A percentile compares a stretch with the other conserved stretches of the same genome.
These are phyloP conservation scores for Melitaea athalia DNA, from an alignment of 2,888 invertebrate species.

Conservation along the genomic window DNA sequence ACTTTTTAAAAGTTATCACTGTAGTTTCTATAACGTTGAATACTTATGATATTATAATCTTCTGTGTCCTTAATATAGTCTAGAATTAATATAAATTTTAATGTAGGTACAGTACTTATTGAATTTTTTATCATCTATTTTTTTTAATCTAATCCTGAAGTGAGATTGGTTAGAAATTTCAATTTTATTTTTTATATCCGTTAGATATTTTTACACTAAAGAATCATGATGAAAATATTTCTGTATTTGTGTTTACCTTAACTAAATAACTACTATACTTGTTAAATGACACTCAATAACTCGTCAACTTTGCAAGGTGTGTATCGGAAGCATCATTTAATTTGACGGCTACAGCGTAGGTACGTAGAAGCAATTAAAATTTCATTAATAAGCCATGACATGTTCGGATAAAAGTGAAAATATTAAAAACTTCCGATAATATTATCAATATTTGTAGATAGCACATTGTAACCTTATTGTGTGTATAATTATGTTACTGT, in stretches of 20 bases:
- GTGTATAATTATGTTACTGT: too few species aligned
- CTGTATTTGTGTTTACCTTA: too few species aligned
- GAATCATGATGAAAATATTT: too few species aligned
- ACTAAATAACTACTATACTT: too few species aligned
- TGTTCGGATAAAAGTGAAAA: background rate
- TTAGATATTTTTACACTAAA: too few species aligned
- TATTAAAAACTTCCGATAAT: slow-evolving; percentile 8
- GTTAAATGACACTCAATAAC: too few species aligned
- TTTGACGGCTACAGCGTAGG: background rate
- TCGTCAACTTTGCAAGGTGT: background rate
- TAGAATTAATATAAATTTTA: too few species aligned
- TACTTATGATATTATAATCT: background rate
- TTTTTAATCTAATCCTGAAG: too few species aligned
- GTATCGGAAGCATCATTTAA: slow-evolving; percentile 2
- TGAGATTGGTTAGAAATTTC: too few species aligned
- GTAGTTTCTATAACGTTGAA: background rate
- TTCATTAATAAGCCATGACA: background rate
- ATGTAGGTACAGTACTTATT: too few species aligned
- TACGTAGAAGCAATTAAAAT: slow-evolving; percentile 4
- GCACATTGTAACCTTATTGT: background rate
- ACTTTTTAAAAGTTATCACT: background rate
- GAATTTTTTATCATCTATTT: too few species aligned
- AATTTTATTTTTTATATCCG: too few species aligned
- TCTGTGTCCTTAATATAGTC: background rate
- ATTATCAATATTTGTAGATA: background rate